Evolutionary conservation across 1,140 invertebrate genomes (phyloP), one percentile per base, ranked within the genome.

Genomic region (Heliothis subflexa): DNA sequence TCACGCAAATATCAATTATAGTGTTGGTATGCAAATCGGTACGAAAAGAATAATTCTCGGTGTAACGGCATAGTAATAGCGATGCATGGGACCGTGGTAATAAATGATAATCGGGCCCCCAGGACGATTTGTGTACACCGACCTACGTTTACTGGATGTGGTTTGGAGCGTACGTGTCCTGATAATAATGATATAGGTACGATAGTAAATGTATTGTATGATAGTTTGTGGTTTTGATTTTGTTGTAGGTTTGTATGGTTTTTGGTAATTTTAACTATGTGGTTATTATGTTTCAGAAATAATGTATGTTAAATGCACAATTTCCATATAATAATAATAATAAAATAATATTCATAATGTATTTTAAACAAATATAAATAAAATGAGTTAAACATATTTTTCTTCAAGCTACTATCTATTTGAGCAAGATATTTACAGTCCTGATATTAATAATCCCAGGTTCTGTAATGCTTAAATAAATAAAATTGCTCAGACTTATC

Each of bases 81-180:
- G 82, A 85, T 83, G 81, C 78, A 84, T 77, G 78, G 75, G 9
- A 40, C 33, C 33, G 33, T 40, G 33, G 81, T 83, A 89, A 89
- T 89, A 84, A 86, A 78, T 83, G 81, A 83, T 87, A 86, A 86
- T 84, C 82, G 76, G 54, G 82, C 86, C 86, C 82, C 33, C 83
- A 79, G 86, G 86, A 85, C 83, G 61, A 25, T 25, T 55, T 10
- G 55, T 9, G 16, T 18, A 14, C 76, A 70, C 16, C 64, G 55
- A 49, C 10, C 28, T n/a, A 49, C n/a, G 54, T 7, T n/a, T 1
- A 45, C 68, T 78, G 25, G 66, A 78, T 68, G 62, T 50, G 74
- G 33, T 45, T 47, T 16, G n/a, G 28, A 7, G 21, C 21, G 33
- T 40, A 59, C 49, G 21, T 71, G 21, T 25, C 25, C 2, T 57